phyloP scores from a whole-genome alignment of 2,113 vertebrate genomes.

The Hemiscyllium ocellatum region DNA sequence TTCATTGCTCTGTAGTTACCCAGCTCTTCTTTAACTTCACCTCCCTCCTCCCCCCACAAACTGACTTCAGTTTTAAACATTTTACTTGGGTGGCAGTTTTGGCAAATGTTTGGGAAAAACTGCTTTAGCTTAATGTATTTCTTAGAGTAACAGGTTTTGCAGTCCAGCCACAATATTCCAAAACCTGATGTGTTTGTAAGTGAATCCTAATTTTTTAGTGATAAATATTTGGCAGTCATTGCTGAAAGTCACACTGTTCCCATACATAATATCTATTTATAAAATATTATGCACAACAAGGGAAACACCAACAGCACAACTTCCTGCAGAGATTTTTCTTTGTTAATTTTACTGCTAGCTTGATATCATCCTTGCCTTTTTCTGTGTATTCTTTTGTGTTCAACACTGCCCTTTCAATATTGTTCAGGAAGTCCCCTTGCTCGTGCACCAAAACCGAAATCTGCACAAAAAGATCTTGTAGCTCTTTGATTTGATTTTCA shows the following conservation, averaged over 20 bases:
- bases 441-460: slow-evolving; percentile 80
- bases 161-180: neutral
- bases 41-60: too few relatives aligned
- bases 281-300: slow-evolving; percentile 56
- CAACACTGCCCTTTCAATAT: slow-evolving; percentile 75
- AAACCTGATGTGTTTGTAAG: neutral
- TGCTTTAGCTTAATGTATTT: neutral
- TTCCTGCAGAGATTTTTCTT: slow-evolving; percentile 73
- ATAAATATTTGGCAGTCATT: neutral
- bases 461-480: slow-evolving; percentile 80
- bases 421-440: slow-evolving; percentile 76
- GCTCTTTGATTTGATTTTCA: slow-evolving; percentile 83
- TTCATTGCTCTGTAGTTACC: too few relatives aligned
- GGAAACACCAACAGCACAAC: slow-evolving; percentile 84
- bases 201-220: neutral
- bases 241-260: neutral
- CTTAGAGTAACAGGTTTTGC: neutral
- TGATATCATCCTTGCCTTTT: slow-evolving; percentile 75
- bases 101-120: too few relatives aligned
- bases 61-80: too few relatives aligned
- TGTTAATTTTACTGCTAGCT: slow-evolving; percentile 73
- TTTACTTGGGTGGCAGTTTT: too few relatives aligned
- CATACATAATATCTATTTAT: neutral
- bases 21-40: too few relatives aligned
- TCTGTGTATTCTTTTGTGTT: slow-evolving; percentile 75